Percentiles rank a stretch among this genome's conserved stretches.
Evolutionary conservation across 1,140 invertebrate species (phyloP).

Genomic region (Anthonomus grandis): DNA sequence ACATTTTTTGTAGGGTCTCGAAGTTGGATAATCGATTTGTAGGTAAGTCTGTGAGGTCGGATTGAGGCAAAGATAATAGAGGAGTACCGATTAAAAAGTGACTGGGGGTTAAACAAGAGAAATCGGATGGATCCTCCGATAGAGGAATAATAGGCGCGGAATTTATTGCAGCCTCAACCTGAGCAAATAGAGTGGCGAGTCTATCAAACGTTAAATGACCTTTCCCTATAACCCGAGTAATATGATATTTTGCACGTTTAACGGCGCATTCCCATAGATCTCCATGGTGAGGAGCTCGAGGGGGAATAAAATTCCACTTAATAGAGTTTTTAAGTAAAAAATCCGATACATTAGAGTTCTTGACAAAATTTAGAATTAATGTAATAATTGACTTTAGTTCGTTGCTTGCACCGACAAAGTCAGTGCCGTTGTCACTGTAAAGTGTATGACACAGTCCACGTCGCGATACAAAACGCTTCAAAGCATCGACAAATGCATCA

Average conservation of each 20-base stretch:
- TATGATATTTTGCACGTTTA: conserved; percentile 9
- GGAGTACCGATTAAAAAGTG: too few species aligned
- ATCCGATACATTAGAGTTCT: background rate
- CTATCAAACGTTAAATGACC: conserved; percentile 1
- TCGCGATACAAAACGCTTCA: too few species aligned
- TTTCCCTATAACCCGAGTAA: background rate
- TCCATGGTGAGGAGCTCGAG: background rate
- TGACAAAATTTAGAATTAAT: background rate
- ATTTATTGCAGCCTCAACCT: conserved; percentile 29
- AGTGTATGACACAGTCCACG: conserved; percentile 22
- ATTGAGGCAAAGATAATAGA: too few species aligned
- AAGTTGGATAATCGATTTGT: too few species aligned
- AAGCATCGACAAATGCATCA: too few species aligned
- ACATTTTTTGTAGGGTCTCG: too few species aligned
- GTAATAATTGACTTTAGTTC: conserved; percentile 12
- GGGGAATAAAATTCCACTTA: conserved; percentile 16
- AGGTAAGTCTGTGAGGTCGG: too few species aligned
- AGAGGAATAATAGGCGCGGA: too few species aligned
- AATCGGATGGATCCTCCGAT: conserved; percentile 21
- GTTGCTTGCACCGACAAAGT: conserved; percentile 18
- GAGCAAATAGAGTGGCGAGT: conserved; percentile 30
- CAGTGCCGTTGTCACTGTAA: conserved; percentile 34
- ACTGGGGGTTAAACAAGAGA: conserved; percentile 4
- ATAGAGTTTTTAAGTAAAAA: conserved; percentile 20
- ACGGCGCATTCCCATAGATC: background rate